A percentile compares a stretch with the other conserved stretches of the same genome.
Evolutionary conservation across 2,113 vertebrate species (phyloP).

Genomic region (Dolichallabes microphthalmus): DNA sequence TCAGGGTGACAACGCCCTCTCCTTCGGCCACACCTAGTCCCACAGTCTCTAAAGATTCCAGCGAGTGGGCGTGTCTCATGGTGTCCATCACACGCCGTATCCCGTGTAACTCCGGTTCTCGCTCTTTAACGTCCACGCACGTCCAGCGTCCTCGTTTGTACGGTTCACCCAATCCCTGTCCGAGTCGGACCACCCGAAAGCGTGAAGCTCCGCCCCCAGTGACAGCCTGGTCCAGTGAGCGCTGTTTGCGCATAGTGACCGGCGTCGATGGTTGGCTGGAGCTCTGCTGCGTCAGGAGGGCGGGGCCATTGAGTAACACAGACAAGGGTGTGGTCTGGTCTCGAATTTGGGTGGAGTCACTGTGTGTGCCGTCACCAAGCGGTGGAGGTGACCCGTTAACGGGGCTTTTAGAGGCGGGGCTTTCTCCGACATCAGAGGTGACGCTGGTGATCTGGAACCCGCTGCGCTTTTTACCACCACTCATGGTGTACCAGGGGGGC

Average conservation of each 20-base stretch:
- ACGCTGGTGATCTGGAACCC: constrained; percentile 90
- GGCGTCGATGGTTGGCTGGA: constrained; percentile 69
- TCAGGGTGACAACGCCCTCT: constrained; percentile 43
- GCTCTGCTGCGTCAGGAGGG: constrained; percentile 51
- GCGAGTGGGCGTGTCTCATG: constrained; percentile 78
- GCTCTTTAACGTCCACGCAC: constrained; percentile 77
- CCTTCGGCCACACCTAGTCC: constrained; percentile 50
- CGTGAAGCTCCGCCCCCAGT: constrained; percentile 62
- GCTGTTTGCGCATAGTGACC: constrained; percentile 55
- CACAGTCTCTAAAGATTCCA: constrained; percentile 78
- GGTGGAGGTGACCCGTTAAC: not conserved
- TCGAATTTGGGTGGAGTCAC: not conserved
- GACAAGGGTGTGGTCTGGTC: constrained; percentile 6
- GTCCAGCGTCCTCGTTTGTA: constrained; percentile 83
- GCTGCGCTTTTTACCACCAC: constrained; percentile 79
- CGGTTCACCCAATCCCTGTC: constrained; percentile 70
- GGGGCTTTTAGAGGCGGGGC: constrained; percentile 23
- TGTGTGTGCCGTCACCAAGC: not conserved
- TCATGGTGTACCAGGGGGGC: constrained; percentile 68
- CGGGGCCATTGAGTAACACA: constrained; percentile 49
- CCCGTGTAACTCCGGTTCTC: constrained; percentile 65
- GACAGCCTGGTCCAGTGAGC: constrained; percentile 45
- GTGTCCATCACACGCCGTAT: constrained; percentile 69
- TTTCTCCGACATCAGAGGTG: constrained; percentile 69
- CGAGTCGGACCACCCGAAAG: constrained; percentile 82